Evolutionary conservation across 2,113 vertebrate species (phyloP).

Genomic region (Pheucticus melanocephalus): DNA sequence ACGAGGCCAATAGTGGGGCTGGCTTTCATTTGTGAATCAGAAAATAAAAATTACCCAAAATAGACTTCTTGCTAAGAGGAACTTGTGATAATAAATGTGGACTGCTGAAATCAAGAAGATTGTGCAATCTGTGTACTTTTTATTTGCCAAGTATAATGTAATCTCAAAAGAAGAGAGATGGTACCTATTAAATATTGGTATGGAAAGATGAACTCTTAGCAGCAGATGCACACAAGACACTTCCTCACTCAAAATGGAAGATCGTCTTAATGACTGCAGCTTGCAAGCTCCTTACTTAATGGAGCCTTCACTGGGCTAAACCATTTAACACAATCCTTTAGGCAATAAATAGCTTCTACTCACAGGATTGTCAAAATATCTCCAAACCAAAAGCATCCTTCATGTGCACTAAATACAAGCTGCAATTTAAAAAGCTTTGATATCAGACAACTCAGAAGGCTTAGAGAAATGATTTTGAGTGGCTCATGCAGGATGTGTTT

Average conservation of each 20-base stretch:
- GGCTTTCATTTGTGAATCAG: slow-evolving; percentile 11
- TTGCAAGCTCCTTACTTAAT: slow-evolving; percentile 6
- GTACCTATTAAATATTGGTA: neutral
- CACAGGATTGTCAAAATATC: neutral
- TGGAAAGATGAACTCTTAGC: slow-evolving; percentile 13
- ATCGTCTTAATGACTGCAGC: neutral
- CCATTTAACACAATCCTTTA: slow-evolving; percentile 23
- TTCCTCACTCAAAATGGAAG: slow-evolving; percentile 23
- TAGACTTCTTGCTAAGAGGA: neutral
- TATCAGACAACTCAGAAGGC: neutral
- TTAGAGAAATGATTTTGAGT: neutral
- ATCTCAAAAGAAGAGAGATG: neutral
- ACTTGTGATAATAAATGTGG: neutral
- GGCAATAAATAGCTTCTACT: neutral
- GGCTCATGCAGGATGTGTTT: neutral
- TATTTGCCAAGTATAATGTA: neutral
- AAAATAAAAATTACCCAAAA: slow-evolving; percentile 12
- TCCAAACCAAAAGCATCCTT: neutral
- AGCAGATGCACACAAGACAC: neutral
- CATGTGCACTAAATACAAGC: neutral
- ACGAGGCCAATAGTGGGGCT: neutral
- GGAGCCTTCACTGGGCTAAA: neutral
- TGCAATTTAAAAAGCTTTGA: neutral
- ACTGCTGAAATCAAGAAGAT: neutral
- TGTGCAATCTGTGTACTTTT: no score